Percentiles rank a stretch among this genome's conserved stretches.
phyloP scores from a whole-genome alignment of 2,113 vertebrate species.

The Nettapus auritus region DNA sequence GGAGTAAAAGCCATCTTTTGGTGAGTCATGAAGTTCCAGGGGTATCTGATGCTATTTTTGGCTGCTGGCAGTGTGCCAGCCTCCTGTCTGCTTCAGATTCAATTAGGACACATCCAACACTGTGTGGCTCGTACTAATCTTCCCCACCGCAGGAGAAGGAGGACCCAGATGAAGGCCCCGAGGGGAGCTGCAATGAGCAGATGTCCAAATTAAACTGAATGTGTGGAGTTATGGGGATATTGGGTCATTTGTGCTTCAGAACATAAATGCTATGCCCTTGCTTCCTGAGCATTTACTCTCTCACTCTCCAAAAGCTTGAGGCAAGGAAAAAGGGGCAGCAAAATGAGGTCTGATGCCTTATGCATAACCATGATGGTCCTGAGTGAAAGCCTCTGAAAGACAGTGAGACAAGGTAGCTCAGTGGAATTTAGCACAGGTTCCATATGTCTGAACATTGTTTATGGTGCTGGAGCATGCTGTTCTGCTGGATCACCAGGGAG shows the following conservation, averaged over 20 bases:
- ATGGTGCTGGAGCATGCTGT: neutral
- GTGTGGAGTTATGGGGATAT: neutral
- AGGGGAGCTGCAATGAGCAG: neutral
- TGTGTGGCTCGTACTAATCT: neutral
- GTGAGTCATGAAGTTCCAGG: neutral
- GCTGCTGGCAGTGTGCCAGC: no score
- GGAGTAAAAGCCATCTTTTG: neutral
- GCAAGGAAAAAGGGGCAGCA: neutral
- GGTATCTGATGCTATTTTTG: neutral
- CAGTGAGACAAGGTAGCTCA: neutral
- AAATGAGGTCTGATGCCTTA: neutral
- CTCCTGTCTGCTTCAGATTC: neutral
- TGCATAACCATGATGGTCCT: neutral
- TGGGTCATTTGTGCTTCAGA: neutral
- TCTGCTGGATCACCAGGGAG: neutral
- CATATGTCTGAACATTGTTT: neutral
- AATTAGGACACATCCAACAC: rapidly evolving
- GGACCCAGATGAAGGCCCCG: neutral
- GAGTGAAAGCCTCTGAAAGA: neutral
- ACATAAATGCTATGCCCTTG: neutral
- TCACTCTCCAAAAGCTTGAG: neutral
- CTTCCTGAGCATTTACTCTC: rapidly evolving
- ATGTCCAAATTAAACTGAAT: neutral
- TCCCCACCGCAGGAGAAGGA: neutral
- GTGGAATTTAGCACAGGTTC: neutral